Conservation (phyloP, 2,113 vertebrate species). For the Scophthalmus maximus region DNA sequence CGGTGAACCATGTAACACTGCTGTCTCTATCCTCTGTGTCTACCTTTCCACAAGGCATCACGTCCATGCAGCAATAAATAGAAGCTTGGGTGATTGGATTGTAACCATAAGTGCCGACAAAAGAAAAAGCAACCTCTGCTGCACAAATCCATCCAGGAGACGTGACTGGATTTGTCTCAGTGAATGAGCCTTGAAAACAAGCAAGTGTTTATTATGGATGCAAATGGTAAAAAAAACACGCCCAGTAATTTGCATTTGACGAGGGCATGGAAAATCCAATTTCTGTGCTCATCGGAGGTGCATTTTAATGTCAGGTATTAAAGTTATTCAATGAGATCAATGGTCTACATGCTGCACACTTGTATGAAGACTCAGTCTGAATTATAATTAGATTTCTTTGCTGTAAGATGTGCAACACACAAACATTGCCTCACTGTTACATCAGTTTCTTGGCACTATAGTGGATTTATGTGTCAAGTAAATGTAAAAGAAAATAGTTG, state of each 20-base stretch:
- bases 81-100: not conserved
- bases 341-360: not conserved
- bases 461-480: not conserved
- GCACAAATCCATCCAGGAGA: not conserved
- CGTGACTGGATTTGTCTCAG: not conserved
- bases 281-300: not conserved
- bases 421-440: not conserved
- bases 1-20: no score
- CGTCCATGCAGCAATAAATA: not conserved
- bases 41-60: not conserved
- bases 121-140: not conserved
- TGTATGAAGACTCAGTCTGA: not conserved
- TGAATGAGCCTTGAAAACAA: not conserved
- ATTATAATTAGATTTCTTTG: not conserved
- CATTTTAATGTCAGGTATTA: constrained; percentile 9
- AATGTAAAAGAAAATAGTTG: not conserved
- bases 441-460: not conserved
- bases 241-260: not conserved
- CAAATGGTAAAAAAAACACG: not conserved
- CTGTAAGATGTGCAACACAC: not conserved
- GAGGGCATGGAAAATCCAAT: constrained; percentile 12
- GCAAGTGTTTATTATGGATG: constrained; percentile 1
- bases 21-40: no score
- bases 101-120: not conserved
- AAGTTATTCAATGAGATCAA: constrained; percentile 1